Evolutionary conservation across 2,888 invertebrate genomes (phyloP).

Genomic region (Trachelus troglodyta): DNA sequence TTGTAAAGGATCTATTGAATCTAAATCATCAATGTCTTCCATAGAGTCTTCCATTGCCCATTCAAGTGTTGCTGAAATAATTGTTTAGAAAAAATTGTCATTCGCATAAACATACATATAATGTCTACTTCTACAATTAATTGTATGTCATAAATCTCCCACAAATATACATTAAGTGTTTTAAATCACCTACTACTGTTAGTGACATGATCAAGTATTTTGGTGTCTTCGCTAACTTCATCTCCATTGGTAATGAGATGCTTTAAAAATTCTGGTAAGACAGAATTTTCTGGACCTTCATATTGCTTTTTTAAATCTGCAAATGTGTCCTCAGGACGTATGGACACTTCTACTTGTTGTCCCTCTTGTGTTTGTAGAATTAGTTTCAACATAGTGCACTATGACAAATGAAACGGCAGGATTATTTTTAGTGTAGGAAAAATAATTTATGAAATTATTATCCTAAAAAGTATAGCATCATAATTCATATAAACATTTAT

Average conservation of each 20-base stretch:
- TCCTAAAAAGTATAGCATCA: not conserved
- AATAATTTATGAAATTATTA: not conserved
- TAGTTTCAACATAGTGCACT: constrained; percentile 29
- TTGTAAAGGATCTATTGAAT: constrained; percentile 10
- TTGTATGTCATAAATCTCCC: not conserved
- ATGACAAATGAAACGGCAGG: not conserved
- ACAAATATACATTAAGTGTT: not conserved
- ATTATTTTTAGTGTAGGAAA: not conserved
- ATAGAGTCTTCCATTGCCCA: constrained; percentile 15
- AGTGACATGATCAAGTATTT: constrained; percentile 31
- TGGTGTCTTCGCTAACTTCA: constrained; percentile 25
- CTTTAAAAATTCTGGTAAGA: constrained; percentile 23
- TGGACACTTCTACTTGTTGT: constrained; percentile 30
- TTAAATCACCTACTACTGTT: constrained; percentile 21
- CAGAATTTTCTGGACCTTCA: constrained; percentile 20
- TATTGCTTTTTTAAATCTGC: constrained; percentile 30
- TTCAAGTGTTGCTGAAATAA: constrained; percentile 16
- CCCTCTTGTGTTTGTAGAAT: constrained; percentile 31
- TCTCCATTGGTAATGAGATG: constrained; percentile 30
- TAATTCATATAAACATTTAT: not conserved
- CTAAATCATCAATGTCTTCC: constrained; percentile 7
- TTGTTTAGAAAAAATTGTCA: not conserved
- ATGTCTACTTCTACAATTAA: not conserved
- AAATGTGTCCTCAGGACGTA: constrained; percentile 31
- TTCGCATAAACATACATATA: not conserved